Evolutionary conservation across 2,888 invertebrate species (phyloP).

Genomic region (Melinaea marsaeus): DNA sequence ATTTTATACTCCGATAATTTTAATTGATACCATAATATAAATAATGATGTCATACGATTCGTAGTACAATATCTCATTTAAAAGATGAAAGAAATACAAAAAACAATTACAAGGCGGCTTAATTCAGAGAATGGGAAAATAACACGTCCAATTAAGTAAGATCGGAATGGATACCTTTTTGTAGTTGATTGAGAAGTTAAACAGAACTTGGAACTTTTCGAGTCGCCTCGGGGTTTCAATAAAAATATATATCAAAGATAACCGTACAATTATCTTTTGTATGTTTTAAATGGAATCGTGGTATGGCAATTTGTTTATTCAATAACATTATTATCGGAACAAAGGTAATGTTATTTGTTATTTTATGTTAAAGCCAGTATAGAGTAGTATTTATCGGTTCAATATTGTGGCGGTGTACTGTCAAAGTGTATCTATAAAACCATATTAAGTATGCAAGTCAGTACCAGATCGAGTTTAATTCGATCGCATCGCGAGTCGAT

Average conservation of each 20-base stretch:
- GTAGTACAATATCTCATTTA: background rate
- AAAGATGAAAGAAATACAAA: background rate
- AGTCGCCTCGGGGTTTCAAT: background rate
- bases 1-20: too few species aligned
- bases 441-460: constrained; percentile 10
- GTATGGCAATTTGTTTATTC: too few species aligned
- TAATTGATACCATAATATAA: too few species aligned
- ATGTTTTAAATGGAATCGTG: too few species aligned
- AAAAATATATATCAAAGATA: too few species aligned
- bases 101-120: constrained; percentile 10
- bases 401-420: too few species aligned
- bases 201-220: background rate
- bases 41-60: constrained; percentile 16
- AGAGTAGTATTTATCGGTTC: too few species aligned
- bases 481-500: constrained; percentile 16
- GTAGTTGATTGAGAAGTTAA: constrained; percentile 7
- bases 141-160: constrained; percentile 37
- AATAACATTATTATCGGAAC: too few species aligned
- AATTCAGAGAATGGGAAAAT: constrained; percentile 26
- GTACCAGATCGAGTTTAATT: constrained; percentile 16
- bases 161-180: constrained; percentile 24
- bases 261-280: too few species aligned
- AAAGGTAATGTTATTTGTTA: too few species aligned
- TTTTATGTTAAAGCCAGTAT: too few species aligned
- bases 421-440: background rate